phyloP scores from a whole-genome alignment of 2,888 invertebrate genomes.

The Caenorhabditis drosophilae region DNA sequence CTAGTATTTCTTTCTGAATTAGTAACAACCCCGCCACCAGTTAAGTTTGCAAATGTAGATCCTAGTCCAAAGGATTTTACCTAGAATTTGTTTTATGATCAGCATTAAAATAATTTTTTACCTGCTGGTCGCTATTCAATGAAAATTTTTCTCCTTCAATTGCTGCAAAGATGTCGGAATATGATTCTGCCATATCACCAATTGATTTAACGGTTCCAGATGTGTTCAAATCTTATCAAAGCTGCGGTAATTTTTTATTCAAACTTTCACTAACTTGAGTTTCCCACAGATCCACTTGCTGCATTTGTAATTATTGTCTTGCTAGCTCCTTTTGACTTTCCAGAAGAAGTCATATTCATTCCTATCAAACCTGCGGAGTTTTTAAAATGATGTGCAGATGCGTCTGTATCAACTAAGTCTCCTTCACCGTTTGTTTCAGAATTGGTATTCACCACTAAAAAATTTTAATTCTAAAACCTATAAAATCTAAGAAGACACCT shows the following conservation, averaged over 20 bases:
- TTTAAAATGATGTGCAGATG: conserved; percentile 49
- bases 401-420: conserved; percentile 42
- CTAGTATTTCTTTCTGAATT: too few relatives aligned
- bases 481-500: too few relatives aligned
- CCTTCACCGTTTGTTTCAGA: conserved; percentile 43
- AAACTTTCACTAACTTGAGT: conserved; percentile 18
- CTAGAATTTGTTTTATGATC: too few relatives aligned
- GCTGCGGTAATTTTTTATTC: conserved; percentile 17
- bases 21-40: too few relatives aligned
- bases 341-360: conserved; percentile 53
- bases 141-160: conserved; percentile 46
- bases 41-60: too few relatives aligned
- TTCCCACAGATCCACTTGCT: conserved; percentile 40
- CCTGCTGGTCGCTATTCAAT: too few relatives aligned
- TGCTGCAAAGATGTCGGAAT: conserved; percentile 50
- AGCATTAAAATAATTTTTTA: too few relatives aligned
- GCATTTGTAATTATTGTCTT: conserved; percentile 30
- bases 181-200: conserved; percentile 44
- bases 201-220: conserved; percentile 42
- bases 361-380: conserved; percentile 43
- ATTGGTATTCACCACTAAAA: conserved; percentile 44
- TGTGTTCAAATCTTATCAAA: conserved; percentile 27
- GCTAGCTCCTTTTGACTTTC: conserved; percentile 49
- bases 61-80: too few relatives aligned
- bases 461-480: too few relatives aligned